Evolutionary conservation across 2,113 vertebrate species (phyloP).

Genomic region (Acanthisitta chloris): DNA sequence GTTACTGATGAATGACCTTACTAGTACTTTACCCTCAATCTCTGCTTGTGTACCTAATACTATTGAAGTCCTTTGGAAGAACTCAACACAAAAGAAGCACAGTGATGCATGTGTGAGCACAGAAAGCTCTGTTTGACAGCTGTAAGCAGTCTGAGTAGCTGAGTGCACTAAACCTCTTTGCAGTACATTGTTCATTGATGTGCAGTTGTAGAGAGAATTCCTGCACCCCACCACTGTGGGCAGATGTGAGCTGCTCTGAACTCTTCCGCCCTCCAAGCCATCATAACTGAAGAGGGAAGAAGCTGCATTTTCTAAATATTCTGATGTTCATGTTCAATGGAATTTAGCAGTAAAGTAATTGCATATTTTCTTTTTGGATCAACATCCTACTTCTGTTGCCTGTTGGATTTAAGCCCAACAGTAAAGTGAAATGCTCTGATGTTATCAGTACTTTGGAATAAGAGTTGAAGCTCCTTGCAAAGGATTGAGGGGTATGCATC

Average conservation of each 20-base stretch:
- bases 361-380: background rate
- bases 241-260: background rate
- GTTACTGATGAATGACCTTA: background rate
- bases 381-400: background rate
- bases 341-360: background rate
- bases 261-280: background rate
- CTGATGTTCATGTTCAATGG: background rate
- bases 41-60: fast-evolving
- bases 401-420: background rate
- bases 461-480: background rate
- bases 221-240: background rate
- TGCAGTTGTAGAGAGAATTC: fast-evolving
- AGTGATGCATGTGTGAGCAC: background rate
- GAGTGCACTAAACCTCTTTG: background rate
- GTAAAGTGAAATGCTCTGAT: background rate
- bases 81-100: background rate
- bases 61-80: background rate
- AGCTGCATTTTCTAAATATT: background rate
- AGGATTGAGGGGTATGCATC: background rate
- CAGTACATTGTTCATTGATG: background rate
- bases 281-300: background rate
- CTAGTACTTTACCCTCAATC: background rate
- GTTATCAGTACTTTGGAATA: background rate
- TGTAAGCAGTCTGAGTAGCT: background rate
- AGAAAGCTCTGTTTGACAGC: background rate